Percentiles rank a stretch among this genome's conserved stretches.
Evolutionary conservation across 1,140 invertebrate species (phyloP).

Genomic region (Habropoda laboriosa): DNA sequence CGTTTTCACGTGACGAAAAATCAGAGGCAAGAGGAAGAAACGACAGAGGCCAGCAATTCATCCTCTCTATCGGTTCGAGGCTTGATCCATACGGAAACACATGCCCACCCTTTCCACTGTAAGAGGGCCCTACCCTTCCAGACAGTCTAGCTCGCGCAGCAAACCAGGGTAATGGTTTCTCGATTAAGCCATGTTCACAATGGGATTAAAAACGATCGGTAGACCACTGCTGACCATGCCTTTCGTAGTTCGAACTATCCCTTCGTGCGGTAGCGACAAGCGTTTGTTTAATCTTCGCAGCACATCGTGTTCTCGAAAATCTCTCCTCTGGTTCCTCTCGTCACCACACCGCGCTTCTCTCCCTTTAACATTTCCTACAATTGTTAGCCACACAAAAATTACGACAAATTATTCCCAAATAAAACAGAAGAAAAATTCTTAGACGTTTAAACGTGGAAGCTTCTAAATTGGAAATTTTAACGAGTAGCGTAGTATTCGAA

Average conservation of each 20-base stretch:
- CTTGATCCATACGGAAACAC: conserved; percentile 60
- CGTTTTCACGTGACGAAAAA: background rate
- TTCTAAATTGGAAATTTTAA: background rate
- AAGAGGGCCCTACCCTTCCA: conserved; percentile 64
- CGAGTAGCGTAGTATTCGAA: background rate
- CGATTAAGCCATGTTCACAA: conserved; percentile 80
- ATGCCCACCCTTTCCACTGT: conserved; percentile 58
- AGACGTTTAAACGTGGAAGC: too few species aligned
- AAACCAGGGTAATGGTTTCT: conserved; percentile 75
- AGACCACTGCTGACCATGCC: conserved; percentile 79
- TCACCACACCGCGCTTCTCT: too few species aligned
- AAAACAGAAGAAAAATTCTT: background rate
- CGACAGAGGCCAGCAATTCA: conserved; percentile 54
- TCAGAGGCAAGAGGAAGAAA: conserved; percentile 22
- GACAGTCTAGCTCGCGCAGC: conserved; percentile 73
- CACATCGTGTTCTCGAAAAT: background rate
- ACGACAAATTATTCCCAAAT: background rate
- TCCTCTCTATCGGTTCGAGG: conserved; percentile 58
- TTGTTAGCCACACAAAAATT: background rate
- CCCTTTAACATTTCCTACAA: background rate
- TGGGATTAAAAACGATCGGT: conserved; percentile 80
- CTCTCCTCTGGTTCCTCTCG: too few species aligned
- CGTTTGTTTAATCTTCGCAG: conserved; percentile 53
- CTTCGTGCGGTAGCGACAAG: conserved; percentile 59
- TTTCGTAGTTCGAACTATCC: conserved; percentile 72